Evolutionary conservation across 2,113 vertebrate genomes (phyloP).

Genomic region (Addax nasomaculatus): DNA sequence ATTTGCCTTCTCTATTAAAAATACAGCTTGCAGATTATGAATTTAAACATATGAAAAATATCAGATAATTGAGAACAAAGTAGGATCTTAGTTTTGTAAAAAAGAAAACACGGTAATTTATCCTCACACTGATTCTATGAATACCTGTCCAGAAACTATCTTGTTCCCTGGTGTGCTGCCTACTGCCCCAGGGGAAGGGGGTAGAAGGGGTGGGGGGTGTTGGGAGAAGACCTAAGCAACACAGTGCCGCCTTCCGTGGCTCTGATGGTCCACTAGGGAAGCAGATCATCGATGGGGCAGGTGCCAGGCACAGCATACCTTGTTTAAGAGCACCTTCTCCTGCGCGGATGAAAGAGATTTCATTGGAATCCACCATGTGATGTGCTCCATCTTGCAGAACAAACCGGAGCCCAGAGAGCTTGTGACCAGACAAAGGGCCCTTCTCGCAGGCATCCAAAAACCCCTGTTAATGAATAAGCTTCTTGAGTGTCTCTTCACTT

Average conservation of each 20-base stretch:
- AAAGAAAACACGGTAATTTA: neutral
- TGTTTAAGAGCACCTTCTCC: conserved; percentile 95
- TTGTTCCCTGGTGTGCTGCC: neutral
- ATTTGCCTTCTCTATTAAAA: conserved; percentile 28
- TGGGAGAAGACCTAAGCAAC: neutral
- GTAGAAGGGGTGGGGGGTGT: neutral
- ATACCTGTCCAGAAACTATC: neutral
- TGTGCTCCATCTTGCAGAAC: conserved; percentile 91
- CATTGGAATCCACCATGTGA: conserved; percentile 98
- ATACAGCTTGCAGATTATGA: neutral
- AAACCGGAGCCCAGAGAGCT: conserved; percentile 91
- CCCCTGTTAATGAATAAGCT: conserved; percentile 80
- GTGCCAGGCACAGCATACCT: conserved; percentile 75
- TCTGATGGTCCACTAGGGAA: neutral
- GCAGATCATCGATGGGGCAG: rapidly evolving
- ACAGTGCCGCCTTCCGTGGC: neutral
- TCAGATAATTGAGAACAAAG: neutral
- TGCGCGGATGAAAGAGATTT: conserved; percentile 93
- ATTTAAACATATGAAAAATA: conserved; percentile 27
- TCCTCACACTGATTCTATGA: neutral
- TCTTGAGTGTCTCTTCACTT: neutral
- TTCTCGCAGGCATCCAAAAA: conserved; percentile 92
- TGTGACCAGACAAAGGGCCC: conserved; percentile 89
- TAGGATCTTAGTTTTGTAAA: neutral
- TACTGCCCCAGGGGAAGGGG: neutral